Conservation (phyloP, 2,797 vertebrate species). For the Enoplosus armatus region DNA sequence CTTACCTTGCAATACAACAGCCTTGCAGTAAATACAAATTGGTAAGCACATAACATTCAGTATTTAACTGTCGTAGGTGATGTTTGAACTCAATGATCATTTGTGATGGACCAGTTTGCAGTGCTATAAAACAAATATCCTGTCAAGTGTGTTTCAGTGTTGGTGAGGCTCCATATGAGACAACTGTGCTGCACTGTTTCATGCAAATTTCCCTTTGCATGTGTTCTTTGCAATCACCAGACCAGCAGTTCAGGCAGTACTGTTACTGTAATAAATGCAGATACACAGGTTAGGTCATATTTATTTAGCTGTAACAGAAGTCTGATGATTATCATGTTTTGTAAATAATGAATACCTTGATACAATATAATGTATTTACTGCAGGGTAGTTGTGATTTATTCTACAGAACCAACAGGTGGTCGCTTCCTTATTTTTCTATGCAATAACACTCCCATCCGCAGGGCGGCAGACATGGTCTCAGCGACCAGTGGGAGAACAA, state of each 20-base stretch:
- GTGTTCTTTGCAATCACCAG: not conserved
- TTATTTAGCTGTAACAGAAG: not conserved
- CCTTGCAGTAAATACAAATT: not conserved
- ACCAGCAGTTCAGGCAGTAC: not conserved
- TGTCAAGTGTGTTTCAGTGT: not conserved
- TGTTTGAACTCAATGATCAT: not conserved
- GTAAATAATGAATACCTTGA: too few relatives aligned
- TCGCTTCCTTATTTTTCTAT: not conserved
- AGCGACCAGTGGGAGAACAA: not conserved
- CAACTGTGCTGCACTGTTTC: not conserved
- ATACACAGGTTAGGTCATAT: not conserved
- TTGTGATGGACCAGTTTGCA: not conserved
- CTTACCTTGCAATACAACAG: not conserved
- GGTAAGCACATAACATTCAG: not conserved
- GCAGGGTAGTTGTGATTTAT: not conserved
- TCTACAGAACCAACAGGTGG: not conserved
- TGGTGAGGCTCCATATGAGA: not conserved
- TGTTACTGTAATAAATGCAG: not conserved
- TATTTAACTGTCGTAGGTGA: not conserved
- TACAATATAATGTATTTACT: too few relatives aligned
- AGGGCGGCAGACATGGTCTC: constrained; percentile 2
- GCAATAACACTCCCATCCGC: constrained; percentile 51
- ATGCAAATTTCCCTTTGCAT: not conserved
- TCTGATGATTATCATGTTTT: not conserved
- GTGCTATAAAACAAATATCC: not conserved